Conservation (phyloP, 2,797 vertebrate genomes). For the Enteromius trimaculatus region DNA sequence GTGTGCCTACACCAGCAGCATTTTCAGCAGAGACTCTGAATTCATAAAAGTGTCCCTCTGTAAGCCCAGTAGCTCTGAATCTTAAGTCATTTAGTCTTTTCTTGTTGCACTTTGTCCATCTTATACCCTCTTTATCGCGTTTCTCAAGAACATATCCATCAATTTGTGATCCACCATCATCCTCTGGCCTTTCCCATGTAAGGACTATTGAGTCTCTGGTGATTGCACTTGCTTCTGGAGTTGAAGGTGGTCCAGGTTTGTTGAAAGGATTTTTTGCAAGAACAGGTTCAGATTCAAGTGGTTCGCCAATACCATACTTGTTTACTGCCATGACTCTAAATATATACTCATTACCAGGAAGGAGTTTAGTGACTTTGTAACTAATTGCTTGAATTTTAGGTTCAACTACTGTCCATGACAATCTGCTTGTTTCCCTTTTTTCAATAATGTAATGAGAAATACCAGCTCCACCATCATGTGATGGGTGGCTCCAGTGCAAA, state of each 20-base stretch:
- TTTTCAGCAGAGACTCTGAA: conserved; percentile 97
- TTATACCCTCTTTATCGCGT: conserved; percentile 94
- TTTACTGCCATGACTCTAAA: conserved; percentile 97
- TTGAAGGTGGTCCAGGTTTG: conserved; percentile 88
- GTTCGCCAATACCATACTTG: conserved; percentile 95
- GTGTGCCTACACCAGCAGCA: conserved; percentile 87
- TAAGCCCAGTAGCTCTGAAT: conserved; percentile 90
- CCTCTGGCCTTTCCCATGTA: conserved; percentile 93
- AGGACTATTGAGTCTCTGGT: conserved; percentile 89
- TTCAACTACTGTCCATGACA: conserved; percentile 93
- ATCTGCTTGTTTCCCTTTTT: conserved; percentile 93
- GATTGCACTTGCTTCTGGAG: conserved; percentile 83
- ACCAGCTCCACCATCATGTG: conserved; percentile 92
- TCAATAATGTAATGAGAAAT: conserved; percentile 93
- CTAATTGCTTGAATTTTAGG: conserved; percentile 86
- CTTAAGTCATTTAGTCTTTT: conserved; percentile 91
- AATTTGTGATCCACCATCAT: conserved; percentile 90
- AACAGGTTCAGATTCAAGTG: conserved; percentile 90
- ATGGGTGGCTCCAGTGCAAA: conserved; percentile 90
- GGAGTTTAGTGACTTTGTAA: conserved; percentile 92
- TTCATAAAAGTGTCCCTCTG: conserved; percentile 91
- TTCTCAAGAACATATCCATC: conserved; percentile 93
- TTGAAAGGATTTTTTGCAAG: conserved; percentile 92
- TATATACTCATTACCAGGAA: conserved; percentile 94
- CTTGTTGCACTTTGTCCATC: conserved; percentile 97